Percentiles rank a stretch among this genome's conserved stretches.
Conservation (phyloP, 2,113 vertebrate species). For the Python bivittatus region DNA sequence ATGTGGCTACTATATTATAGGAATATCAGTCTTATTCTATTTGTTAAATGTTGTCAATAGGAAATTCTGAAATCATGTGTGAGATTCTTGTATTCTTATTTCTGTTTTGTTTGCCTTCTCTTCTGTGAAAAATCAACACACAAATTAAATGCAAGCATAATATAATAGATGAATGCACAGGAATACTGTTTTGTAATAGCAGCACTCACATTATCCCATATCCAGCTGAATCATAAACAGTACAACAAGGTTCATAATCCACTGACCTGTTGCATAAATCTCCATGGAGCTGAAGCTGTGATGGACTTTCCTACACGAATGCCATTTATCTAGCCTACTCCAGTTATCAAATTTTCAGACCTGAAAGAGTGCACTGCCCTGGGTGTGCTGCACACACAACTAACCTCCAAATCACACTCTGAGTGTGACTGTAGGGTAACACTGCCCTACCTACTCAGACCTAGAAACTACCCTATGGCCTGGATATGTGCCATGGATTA, state of each 20-base stretch:
- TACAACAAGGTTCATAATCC: not conserved
- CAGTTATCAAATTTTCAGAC: not conserved
- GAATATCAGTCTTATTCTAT: not conserved
- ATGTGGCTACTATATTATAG: not conserved
- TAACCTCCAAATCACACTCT: conserved; percentile 4
- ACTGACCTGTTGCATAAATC: not conserved
- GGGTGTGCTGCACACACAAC: conserved; percentile 6
- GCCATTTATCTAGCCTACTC: not conserved
- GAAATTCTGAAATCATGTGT: not conserved
- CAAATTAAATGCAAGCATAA: not conserved
- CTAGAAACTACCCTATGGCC: not conserved
- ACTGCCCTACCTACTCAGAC: not conserved
- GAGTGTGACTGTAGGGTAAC: not conserved
- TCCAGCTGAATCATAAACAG: not conserved
- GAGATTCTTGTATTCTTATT: not conserved
- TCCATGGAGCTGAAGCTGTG: not conserved
- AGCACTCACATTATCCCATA: not conserved
- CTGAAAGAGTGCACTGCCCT: not conserved
- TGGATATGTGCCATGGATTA: not conserved
- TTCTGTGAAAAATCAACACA: not conserved
- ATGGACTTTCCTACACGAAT: not conserved
- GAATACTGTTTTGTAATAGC: not conserved
- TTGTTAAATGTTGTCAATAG: not conserved
- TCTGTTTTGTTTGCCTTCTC: not conserved
- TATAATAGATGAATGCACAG: not conserved